These are phyloP conservation scores for Casuarius casuarius DNA, from an alignment of 2,113 vertebrate genomes.

Conservation along the genomic window DNA sequence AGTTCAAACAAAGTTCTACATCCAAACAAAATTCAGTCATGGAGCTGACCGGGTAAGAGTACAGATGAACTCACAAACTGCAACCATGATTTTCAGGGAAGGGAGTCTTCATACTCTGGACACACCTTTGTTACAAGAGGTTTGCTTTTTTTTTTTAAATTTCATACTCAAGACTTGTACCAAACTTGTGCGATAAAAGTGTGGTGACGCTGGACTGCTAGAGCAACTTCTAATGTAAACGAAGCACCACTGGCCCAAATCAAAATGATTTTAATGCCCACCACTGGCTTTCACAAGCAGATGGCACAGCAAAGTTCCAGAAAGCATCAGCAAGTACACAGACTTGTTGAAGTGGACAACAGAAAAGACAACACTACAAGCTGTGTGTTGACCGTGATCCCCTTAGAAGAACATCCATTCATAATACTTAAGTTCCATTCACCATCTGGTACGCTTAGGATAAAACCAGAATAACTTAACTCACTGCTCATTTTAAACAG, in stretches of 20 bases:
- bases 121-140: conserved; percentile 50
- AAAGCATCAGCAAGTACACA: conserved; percentile 72
- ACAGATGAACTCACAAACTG: conserved; percentile 65
- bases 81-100: conserved; percentile 66
- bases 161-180: conserved; percentile 61
- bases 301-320: conserved; percentile 69
- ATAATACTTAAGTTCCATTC: conserved; percentile 3
- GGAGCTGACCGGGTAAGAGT: background rate
- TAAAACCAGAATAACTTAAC: conserved; percentile 31
- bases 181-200: conserved; percentile 26
- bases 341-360: conserved; percentile 67
- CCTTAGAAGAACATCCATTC: conserved; percentile 8
- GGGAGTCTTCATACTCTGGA: conserved; percentile 72
- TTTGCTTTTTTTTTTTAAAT: background rate
- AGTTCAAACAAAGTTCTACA: conserved; percentile 54
- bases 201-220: conserved; percentile 3
- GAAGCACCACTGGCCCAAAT: conserved; percentile 32
- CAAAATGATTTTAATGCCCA: conserved; percentile 45
- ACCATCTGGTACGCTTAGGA: conserved; percentile 32
- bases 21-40: conserved; percentile 70
- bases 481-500: conserved; percentile 42
- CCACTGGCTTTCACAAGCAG: conserved; percentile 50
- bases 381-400: conserved; percentile 18
- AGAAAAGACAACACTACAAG: conserved; percentile 23
- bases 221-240: conserved; percentile 43